These are phyloP conservation scores for Galeopsomyia nigrocyanea DNA, from an alignment of 2,888 invertebrate species.

Conservation along the genomic window DNA sequence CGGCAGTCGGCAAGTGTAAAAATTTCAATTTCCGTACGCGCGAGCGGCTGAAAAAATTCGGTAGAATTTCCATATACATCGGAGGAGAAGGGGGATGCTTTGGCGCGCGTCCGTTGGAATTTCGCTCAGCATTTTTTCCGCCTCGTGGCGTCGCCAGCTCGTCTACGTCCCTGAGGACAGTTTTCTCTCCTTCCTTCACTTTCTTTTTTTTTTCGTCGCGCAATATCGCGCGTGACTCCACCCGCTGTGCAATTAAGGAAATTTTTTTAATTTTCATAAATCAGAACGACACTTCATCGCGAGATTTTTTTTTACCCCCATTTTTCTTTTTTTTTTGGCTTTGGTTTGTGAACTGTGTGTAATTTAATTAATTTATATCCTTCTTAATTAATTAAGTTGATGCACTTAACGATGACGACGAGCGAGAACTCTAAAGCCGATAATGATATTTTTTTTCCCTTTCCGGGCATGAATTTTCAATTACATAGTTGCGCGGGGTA, in stretches of 20 bases:
- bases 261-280: slow-evolving; percentile 15
- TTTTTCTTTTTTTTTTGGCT: no score
- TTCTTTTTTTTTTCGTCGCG: slow-evolving; percentile 1
- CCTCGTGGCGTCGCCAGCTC: neutral
- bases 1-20: neutral
- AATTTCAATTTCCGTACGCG: slow-evolving; percentile 26
- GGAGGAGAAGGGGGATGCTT: neutral
- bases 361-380: no score
- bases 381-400: no score
- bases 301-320: no score
- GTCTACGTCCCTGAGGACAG: neutral
- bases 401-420: no score
- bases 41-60: neutral
- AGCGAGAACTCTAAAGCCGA: no score
- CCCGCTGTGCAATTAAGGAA: slow-evolving; percentile 5
- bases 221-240: neutral
- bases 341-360: no score
- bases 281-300: neutral
- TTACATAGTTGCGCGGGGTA: no score
- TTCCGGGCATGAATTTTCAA: no score
- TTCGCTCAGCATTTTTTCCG: slow-evolving; percentile 10
- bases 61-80: slow-evolving; percentile 34
- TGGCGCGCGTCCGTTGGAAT: slow-evolving; percentile 13
- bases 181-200: neutral
- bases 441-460: no score